These are phyloP conservation scores for Gastrophysa polygoni DNA, from an alignment of 2,888 invertebrate species.

Conservation along the genomic window DNA sequence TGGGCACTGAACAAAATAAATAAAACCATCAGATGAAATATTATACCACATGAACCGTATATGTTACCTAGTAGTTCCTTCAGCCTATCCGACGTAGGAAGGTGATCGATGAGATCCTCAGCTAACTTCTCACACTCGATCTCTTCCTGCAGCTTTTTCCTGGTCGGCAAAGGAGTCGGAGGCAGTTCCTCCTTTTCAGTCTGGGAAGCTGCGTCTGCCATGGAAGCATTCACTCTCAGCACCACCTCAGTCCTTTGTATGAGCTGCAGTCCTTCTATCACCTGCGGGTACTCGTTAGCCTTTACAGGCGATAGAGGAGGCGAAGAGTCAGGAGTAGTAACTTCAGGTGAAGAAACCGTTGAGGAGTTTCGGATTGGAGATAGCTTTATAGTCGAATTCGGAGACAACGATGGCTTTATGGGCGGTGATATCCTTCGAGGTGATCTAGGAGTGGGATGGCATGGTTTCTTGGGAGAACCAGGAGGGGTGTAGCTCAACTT, in stretches of 20 bases:
- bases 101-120: conserved; percentile 66
- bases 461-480: conserved; percentile 29
- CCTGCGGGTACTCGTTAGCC: conserved; percentile 51
- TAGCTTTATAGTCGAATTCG: conserved; percentile 51
- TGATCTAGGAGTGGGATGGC: conserved; percentile 45
- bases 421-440: conserved; percentile 50
- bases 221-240: conserved; percentile 66
- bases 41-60: not conserved
- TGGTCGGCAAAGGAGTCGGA: conserved; percentile 59
- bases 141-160: conserved; percentile 74
- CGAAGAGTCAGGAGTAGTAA: conserved; percentile 23
- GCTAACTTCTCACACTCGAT: conserved; percentile 78
- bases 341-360: conserved; percentile 43
- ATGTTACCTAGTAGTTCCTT: conserved; percentile 67
- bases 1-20: conserved; percentile 66
- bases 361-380: conserved; percentile 45
- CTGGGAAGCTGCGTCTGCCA: conserved; percentile 64
- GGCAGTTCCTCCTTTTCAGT: conserved; percentile 56
- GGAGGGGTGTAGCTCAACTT: conserved; percentile 20
- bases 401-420: conserved; percentile 50
- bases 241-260: conserved; percentile 70
- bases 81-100: conserved; percentile 69
- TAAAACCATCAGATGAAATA: not conserved
- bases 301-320: conserved; percentile 54
- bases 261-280: conserved; percentile 62